These are phyloP conservation scores for Drosophila infuscata DNA, from an alignment of 2,888 invertebrate species.

Conservation along the genomic window DNA sequence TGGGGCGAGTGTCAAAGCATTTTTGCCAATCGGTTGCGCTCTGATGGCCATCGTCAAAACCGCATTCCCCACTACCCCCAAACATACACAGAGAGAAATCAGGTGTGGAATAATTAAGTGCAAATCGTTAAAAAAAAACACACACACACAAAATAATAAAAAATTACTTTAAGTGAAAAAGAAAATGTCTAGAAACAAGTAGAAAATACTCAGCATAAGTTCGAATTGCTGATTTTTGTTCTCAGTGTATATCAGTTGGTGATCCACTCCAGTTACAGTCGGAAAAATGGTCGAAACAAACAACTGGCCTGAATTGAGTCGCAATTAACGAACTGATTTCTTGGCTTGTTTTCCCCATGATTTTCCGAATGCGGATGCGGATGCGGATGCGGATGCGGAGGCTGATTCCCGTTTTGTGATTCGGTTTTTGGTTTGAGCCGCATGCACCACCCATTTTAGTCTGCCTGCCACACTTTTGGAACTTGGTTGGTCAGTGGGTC, in stretches of 20 bases:
- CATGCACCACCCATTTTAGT: not conserved
- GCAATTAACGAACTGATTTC: constrained; percentile 55
- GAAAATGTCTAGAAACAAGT: not conserved
- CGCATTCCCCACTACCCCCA: not conserved
- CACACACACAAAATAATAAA: too few relatives aligned
- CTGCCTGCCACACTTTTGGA: not conserved
- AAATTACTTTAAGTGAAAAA: not conserved
- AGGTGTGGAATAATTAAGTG: not conserved
- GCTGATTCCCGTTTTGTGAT: constrained; percentile 3
- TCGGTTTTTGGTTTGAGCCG: not conserved
- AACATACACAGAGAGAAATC: not conserved
- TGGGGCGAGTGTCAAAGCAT: constrained; percentile 53
- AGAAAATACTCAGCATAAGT: not conserved
- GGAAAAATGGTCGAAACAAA: constrained; percentile 15
- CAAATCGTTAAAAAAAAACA: too few relatives aligned
- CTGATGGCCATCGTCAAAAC: not conserved
- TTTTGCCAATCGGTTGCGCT: constrained; percentile 56
- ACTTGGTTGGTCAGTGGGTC: constrained; percentile 22
- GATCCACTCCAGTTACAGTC: not conserved
- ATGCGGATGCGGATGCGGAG: constrained; percentile 2
- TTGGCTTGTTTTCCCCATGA: constrained; percentile 33
- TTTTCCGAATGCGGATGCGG: constrained; percentile 4
- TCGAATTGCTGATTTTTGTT: not conserved
- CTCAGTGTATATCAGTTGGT: not conserved
- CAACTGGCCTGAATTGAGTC: constrained; percentile 25